Evolutionary conservation across 2,888 invertebrate species (phyloP), one percentile per base, ranked within the genome.

Genomic region (Ligdia adustata): DNA sequence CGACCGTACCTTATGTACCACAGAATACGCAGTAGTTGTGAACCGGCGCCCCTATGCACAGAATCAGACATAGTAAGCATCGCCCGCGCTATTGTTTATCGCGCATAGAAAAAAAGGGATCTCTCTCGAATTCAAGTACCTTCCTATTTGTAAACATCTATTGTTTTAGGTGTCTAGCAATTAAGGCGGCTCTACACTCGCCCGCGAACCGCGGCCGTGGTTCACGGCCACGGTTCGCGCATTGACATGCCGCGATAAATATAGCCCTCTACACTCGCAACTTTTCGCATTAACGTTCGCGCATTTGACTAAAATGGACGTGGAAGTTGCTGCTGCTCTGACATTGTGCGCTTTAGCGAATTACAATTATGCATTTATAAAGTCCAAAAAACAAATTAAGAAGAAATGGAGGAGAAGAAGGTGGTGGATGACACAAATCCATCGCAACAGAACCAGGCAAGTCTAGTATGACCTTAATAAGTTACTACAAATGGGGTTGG

Each of bases 371-470:
- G 26, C 11, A 11, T 11, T 9, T 11, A 28, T 18, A 14, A 9
- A 38, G 7, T 7, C 6, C 27, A 27, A 9, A 12, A 27, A 16
- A 14, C 9, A 27, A 11, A 28, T 27, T 33, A 41, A 24, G 11
- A 41, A 33, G 31, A 5, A 16, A 18, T 24, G 40, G 26, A 40
- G 31, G 9, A 46, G 34, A 46, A 42, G 52, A 47, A 47, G 52
- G 29, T 47, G 46, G 47, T 43, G 52, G 52, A 52, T 52, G 41
- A 51, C 28, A 14, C 22, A 33, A 42, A 46, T 46, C 37, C 51
- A 45, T 46, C 51, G 38, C 18, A 52, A 47, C 47, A 38, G 52
- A 52, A 43, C 52, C 29, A 46, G 47, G 46, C 33, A 34, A 42
- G 42, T 42, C 12, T 41, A 32, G 9, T 50, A 28, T 34, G 13